A percentile compares a stretch with the other conserved stretches of the same genome.
Conservation (phyloP, 2,113 vertebrate genomes). For the Cinclus cinclus region DNA sequence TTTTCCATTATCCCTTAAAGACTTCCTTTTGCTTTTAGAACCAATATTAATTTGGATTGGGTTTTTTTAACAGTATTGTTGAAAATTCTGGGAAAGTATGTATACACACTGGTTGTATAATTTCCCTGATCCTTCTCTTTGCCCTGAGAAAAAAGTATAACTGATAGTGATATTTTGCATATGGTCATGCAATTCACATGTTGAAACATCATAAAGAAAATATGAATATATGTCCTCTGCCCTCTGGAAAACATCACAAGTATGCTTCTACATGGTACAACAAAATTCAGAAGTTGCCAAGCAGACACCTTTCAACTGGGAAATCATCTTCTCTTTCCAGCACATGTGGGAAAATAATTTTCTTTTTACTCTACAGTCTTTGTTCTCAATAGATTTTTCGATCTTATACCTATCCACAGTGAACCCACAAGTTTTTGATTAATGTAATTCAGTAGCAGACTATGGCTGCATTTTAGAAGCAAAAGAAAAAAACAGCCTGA, state of each 20-base stretch:
- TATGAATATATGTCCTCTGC: neutral
- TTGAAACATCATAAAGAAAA: neutral
- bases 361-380: neutral
- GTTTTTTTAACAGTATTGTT: neutral
- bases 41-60: neutral
- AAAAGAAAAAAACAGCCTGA: neutral
- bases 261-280: neutral
- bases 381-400: neutral
- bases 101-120: fast-evolving
- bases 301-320: neutral
- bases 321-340: neutral
- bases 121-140: neutral
- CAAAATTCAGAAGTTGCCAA: neutral
- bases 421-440: neutral
- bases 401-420: neutral
- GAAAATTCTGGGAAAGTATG: neutral
- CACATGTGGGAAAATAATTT: neutral
- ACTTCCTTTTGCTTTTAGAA: neutral
- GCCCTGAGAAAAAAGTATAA: neutral
- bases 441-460: neutral
- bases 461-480: neutral
- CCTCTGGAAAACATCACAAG: neutral
- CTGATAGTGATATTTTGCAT: neutral
- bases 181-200: neutral
- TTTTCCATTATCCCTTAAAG: neutral